These are phyloP conservation scores for roundworm (Caenorhabditis elegans) DNA, from an alignment of 1,140 invertebrate genomes.

Conservation along the genomic window WBcel235 BX284606.5:15039501-15040000, in stretches of 20 bases:
- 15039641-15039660: neutral
- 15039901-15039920: no score
- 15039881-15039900: no score
- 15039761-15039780: neutral
- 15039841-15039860: no score
- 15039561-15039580: constrained; percentile 22
- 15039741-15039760: no score
- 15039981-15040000: no score
- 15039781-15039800: neutral
- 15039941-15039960: neutral
- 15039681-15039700: neutral
- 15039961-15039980: neutral
- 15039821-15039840: no score
- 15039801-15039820: neutral
- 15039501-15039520: neutral
- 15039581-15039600: constrained; percentile 17
- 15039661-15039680: neutral
- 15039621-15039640: neutral
- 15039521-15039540: neutral
- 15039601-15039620: constrained; percentile 13
- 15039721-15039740: no score
- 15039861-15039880: no score
- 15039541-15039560: constrained; percentile 5
- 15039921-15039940: neutral
- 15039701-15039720: no score